Evolutionary conservation across 2,888 invertebrate species (phyloP).

Genomic region (Candidula unifasciata): DNA sequence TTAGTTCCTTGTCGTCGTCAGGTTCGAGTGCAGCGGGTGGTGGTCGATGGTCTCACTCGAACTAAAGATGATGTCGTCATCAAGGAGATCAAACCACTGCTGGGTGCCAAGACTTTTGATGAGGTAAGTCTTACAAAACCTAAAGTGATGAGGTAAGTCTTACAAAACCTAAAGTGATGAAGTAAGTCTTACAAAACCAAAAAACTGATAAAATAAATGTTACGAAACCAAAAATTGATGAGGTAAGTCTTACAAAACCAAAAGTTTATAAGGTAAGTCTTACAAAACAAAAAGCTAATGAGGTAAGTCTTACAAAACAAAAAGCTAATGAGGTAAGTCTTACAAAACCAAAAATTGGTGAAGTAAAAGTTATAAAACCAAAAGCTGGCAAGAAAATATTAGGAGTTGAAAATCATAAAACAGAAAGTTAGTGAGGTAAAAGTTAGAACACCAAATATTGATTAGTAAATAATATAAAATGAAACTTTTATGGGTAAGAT

Average conservation of each 20-base stretch:
- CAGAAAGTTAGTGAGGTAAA: too few relatives aligned
- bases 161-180: not conserved
- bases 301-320: not conserved
- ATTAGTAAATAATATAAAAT: too few relatives aligned
- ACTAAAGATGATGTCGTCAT: constrained; percentile 93
- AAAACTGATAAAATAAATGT: not conserved
- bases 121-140: constrained; percentile 81
- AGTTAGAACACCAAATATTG: too few relatives aligned
- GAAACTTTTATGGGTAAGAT: too few relatives aligned
- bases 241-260: not conserved
- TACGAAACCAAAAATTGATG: not conserved
- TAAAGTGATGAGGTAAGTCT: not conserved
- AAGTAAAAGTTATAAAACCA: too few relatives aligned
- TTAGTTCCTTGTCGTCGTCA: constrained; percentile 56
- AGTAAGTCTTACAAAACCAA: not conserved
- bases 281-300: not conserved
- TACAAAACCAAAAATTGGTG: too few relatives aligned
- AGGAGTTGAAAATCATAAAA: too few relatives aligned
- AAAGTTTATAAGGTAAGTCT: too few relatives aligned
- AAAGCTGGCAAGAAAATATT: too few relatives aligned
- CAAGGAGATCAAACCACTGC: constrained; percentile 88
- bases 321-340: too few relatives aligned
- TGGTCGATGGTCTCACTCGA: constrained; percentile 90
- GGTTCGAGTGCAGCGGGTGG: constrained; percentile 91
- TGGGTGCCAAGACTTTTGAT: constrained; percentile 90